Evolutionary conservation across 2,888 invertebrate genomes (phyloP), one percentile per base, ranked within the genome.

Genomic region (Tortricodes alternella): DNA sequence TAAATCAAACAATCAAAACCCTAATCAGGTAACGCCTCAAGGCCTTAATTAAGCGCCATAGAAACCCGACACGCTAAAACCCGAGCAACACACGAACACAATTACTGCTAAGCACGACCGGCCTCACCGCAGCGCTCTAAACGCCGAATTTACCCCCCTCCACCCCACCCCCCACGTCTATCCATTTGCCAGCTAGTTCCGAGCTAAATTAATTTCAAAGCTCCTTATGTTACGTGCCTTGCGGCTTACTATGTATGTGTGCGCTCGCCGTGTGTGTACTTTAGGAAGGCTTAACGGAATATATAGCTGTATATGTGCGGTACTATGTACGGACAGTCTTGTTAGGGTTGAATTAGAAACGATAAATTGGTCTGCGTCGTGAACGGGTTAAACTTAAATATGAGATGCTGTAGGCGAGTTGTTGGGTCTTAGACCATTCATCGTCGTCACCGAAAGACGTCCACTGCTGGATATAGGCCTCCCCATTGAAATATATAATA

Each of bases 121-220:
- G 79, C 73, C 77, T 79, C 77, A 68, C 89, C 88, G 83, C 89
- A 88, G n/a, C n/a, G 84, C 81, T 86, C 89, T 89, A 89, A 90
- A 83, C 88, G 88, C 89, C 89, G 83, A 89, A 90, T 83, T 89
- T 83, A 78, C 79, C 78, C 65, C 64, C 65, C 74, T 68, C 57
- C 62, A 64, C 58, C 62, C 68, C 53, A 18, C 41, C 64, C 70
- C 88, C 86, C 89, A 89, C 90, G 90, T 90, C 90, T 90, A 90
- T 90, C 90, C 90, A 90, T 90, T 90, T 90, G 89, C 90, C 87
- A 89, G 90, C 90, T 90, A 90, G 90, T 90, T 90, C 90, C 88
- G 85, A 87, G 89, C 90, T 90, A 90, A 90, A 90, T 90, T 90
- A 90, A 90, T 90, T 90, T 90, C 89, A 87, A 90, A 90, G 90